phyloP scores from a whole-genome alignment of 1,140 invertebrate genomes.

The Musca vetustissima region DNA sequence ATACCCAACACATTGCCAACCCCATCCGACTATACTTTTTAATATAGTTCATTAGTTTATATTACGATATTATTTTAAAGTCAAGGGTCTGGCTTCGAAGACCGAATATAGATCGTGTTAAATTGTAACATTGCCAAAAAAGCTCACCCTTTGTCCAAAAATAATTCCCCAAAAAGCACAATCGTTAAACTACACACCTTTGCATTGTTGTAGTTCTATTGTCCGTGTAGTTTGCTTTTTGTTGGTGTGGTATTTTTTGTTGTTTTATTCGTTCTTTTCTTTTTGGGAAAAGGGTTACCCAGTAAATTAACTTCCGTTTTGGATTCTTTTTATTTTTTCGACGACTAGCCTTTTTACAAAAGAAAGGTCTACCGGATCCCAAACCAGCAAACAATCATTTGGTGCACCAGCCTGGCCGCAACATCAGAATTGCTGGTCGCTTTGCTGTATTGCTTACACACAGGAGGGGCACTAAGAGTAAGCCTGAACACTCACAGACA shows the following conservation, averaged over 20 bases:
- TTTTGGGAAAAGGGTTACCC: conserved; percentile 51
- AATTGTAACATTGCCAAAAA: too few relatives aligned
- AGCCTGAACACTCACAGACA: too few relatives aligned
- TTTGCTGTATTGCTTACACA: too few relatives aligned
- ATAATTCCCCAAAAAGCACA: not conserved
- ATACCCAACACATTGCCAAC: too few relatives aligned
- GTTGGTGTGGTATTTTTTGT: not conserved
- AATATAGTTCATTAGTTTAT: too few relatives aligned
- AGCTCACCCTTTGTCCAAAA: not conserved
- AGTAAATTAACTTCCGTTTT: conserved; percentile 56
- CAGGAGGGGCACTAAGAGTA: too few relatives aligned
- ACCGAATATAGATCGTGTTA: too few relatives aligned
- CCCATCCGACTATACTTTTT: too few relatives aligned
- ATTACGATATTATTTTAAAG: too few relatives aligned
- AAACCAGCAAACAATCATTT: conserved; percentile 4
- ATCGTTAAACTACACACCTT: not conserved
- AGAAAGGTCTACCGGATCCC: conserved; percentile 12
- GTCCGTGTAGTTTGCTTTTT: conserved; percentile 40
- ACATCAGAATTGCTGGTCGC: too few relatives aligned
- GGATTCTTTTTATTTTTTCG: conserved; percentile 22
- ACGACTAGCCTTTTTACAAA: not conserved
- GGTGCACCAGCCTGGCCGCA: not conserved
- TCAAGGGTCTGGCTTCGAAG: too few relatives aligned
- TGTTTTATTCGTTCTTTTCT: not conserved
- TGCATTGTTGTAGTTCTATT: not conserved